Base-by-base conservation (phyloP, 2,113 vertebrate species). In the Oncorhynchus kisutch region DNA sequence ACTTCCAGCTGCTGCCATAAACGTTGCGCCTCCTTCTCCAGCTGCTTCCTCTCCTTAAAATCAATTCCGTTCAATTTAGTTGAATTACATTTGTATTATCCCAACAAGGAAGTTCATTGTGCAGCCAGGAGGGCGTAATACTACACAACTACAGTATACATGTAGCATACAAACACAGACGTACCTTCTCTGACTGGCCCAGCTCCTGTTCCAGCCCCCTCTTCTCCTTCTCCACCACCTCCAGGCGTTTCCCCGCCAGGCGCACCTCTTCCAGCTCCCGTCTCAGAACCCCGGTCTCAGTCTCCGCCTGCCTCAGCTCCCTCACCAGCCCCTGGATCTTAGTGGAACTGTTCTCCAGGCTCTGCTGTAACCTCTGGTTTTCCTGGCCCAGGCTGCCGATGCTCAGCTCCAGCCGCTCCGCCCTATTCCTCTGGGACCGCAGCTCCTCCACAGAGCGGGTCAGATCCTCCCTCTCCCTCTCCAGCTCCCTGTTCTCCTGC, bases 1-100 rank as follows among this genome's bases (percentile, higher is more conserved):
- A 91, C 89, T 79, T 99, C 97, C 76, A 98, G 91, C 86, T 97
- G 94, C 64, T 95, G 96, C 90, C 94, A 94, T n/a, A 96, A 91
- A n/a, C 95, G 89, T 86, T 93, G 95, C 0, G 91, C 86, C 90
- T 99, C 97, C 84, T 96, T 97, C 79, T 99, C 96, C 60, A 98
- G 85, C 72, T 93, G 87, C 88, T 96, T 99, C 89, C 95, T 95
- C 78, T 95, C 95, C 84, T 54, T 54, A 45, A 54, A 54, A 54
- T 45, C 2, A 54, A 18, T 97, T 99, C 14, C 0, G 3, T 54
- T 14, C 16, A 54, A 16, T 16, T 54, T 11, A 45, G 39, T 45
- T 11, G 2, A 39, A 9, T 9, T 39, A 39, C 39, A 39, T 39
- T 39, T 39, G 39, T 39, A 39, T 39, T 39, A 39, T 39, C 8